Conservation (phyloP, 1,140 invertebrate species). For the Diabrotica virgifera region DNA sequence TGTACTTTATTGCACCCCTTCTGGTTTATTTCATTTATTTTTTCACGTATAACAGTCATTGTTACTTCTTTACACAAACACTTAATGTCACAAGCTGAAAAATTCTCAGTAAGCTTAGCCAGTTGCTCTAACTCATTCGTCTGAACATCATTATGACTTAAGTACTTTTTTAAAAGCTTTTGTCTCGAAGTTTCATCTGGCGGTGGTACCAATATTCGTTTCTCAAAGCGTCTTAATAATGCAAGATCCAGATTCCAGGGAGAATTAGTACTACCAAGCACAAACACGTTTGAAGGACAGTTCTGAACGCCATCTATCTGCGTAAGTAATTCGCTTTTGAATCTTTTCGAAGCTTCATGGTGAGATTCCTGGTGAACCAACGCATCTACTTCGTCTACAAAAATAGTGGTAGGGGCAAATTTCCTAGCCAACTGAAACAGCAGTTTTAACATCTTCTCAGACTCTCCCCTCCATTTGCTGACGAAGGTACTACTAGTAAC, state of each 20-base stretch:
- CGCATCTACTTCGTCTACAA: slow-evolving; percentile 95
- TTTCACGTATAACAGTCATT: slow-evolving; percentile 58
- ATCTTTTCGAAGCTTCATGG: slow-evolving; percentile 87
- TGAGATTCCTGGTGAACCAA: slow-evolving; percentile 71
- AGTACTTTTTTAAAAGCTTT: slow-evolving; percentile 64
- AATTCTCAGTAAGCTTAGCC: slow-evolving; percentile 66
- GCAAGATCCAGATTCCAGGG: slow-evolving; percentile 83
- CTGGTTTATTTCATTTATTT: slow-evolving; percentile 25
- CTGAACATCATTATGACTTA: slow-evolving; percentile 45
- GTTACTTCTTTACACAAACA: slow-evolving; percentile 84
- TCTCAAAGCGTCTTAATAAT: slow-evolving; percentile 83
- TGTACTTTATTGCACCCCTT: slow-evolving; percentile 19
- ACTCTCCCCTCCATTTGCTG: slow-evolving; percentile 94
- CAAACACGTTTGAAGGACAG: slow-evolving; percentile 66
- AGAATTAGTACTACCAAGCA: slow-evolving; percentile 86
- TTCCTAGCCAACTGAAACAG: slow-evolving; percentile 81
- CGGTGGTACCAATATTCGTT: slow-evolving; percentile 77
- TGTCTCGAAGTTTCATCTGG: slow-evolving; percentile 64
- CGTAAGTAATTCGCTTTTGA: slow-evolving; percentile 89
- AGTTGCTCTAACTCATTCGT: slow-evolving; percentile 54
- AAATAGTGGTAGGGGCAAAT: slow-evolving; percentile 90
- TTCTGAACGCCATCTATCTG: slow-evolving; percentile 83
- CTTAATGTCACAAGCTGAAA: slow-evolving; percentile 86
- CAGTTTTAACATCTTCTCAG: slow-evolving; percentile 86
- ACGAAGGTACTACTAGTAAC: slow-evolving; percentile 84